Evolutionary conservation across 2,797 vertebrate genomes (phyloP).

Genomic region (Benthosema pterotum): DNA sequence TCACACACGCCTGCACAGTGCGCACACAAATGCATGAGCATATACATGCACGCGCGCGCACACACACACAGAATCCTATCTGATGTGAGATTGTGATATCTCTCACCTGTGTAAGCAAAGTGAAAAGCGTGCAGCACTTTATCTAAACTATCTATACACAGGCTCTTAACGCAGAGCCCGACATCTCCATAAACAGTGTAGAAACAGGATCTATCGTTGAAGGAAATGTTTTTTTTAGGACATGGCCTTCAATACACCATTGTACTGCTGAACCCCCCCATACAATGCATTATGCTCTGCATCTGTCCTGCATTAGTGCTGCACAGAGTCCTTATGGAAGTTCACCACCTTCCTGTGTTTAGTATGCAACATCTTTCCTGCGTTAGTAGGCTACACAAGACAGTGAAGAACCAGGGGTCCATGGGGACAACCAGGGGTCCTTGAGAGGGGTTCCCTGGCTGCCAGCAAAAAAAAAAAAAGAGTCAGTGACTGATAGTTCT

Average conservation of each 20-base stretch:
- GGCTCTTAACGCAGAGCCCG: conserved; percentile 9
- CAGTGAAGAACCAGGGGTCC: too few relatives aligned
- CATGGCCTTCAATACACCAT: not conserved
- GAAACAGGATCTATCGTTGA: not conserved
- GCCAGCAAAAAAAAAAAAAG: too few relatives aligned
- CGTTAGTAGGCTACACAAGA: too few relatives aligned
- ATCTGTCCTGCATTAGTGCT: too few relatives aligned
- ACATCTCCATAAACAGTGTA: not conserved
- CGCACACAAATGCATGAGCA: not conserved
- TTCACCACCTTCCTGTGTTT: too few relatives aligned
- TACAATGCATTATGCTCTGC: too few relatives aligned
- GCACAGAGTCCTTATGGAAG: too few relatives aligned
- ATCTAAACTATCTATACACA: conserved; percentile 20
- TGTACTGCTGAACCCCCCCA: too few relatives aligned
- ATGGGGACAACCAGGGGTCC: too few relatives aligned
- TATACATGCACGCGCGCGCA: conserved; percentile 6
- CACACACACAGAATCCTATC: not conserved
- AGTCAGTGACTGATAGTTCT: too few relatives aligned
- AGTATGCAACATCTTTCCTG: too few relatives aligned
- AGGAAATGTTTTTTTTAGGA: not conserved
- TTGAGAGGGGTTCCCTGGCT: too few relatives aligned
- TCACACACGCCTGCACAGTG: not conserved
- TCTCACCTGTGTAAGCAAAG: not conserved
- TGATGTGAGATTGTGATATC: not conserved
- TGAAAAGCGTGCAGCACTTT: not conserved